phyloP scores from a whole-genome alignment of 2,888 invertebrate genomes.

The Prenolepis imparis region DNA sequence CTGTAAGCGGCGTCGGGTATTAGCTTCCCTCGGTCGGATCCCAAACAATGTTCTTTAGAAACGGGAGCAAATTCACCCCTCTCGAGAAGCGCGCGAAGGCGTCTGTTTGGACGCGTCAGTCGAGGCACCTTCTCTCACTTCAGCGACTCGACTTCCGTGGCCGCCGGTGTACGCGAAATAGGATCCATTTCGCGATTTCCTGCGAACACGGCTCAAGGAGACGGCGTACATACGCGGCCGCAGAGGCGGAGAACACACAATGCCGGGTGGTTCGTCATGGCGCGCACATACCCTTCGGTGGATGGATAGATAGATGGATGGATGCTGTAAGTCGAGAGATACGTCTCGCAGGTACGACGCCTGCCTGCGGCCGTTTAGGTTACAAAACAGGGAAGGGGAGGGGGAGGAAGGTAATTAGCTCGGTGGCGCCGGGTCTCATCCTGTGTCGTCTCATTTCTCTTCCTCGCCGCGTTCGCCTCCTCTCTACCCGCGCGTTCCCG shows the following conservation, averaged over 20 bases:
- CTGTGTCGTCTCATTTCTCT: slow-evolving; percentile 58
- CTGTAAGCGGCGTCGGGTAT: slow-evolving; percentile 40
- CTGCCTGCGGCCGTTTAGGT: slow-evolving; percentile 77
- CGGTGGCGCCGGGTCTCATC: slow-evolving; percentile 74
- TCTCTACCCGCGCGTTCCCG: background rate
- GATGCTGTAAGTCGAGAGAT: slow-evolving; percentile 80
- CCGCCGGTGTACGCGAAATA: slow-evolving; percentile 73
- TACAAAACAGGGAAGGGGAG: slow-evolving; percentile 78
- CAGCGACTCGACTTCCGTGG: slow-evolving; percentile 68
- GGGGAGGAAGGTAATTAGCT: slow-evolving; percentile 78
- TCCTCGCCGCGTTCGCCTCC: slow-evolving; percentile 14
- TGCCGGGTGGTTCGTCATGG: slow-evolving; percentile 67
- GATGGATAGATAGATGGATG: slow-evolving; percentile 73
- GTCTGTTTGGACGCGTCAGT: slow-evolving; percentile 49
- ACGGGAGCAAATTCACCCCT: slow-evolving; percentile 29
- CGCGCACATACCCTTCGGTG: slow-evolving; percentile 59
- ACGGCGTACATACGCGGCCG: slow-evolving; percentile 19
- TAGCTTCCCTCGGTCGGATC: slow-evolving; percentile 35
- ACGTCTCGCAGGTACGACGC: slow-evolving; percentile 71
- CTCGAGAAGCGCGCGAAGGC: slow-evolving; percentile 26
- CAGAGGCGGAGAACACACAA: slow-evolving; percentile 61
- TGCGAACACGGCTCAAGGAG: slow-evolving; percentile 73
- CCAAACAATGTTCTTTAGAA: slow-evolving; percentile 53
- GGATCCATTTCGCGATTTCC: slow-evolving; percentile 78
- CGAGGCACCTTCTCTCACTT: slow-evolving; percentile 62